A percentile compares a stretch with the other conserved stretches of the same genome.
Evolutionary conservation across 2,797 vertebrate species (phyloP).

Genomic region (Emydoidea blandingii): DNA sequence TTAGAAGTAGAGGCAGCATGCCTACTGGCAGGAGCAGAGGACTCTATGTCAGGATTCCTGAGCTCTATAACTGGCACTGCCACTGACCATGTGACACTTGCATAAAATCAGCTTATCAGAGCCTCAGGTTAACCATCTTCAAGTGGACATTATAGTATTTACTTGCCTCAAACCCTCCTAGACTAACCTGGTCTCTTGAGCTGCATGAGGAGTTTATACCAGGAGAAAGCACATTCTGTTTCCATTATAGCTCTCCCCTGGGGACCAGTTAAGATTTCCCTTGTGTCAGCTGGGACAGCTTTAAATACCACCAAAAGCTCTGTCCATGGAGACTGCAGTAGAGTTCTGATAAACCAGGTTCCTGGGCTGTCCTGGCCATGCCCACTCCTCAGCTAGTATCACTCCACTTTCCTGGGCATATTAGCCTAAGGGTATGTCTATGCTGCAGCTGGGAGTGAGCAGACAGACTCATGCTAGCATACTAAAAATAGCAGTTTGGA

Average conservation of each 20-base stretch:
- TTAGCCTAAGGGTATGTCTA: not conserved
- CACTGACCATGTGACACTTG: not conserved
- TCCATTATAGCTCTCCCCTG: not conserved
- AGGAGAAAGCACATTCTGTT: not conserved
- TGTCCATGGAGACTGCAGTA: not conserved
- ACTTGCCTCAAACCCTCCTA: not conserved
- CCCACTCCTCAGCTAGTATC: not conserved
- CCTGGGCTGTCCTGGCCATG: too few relatives aligned
- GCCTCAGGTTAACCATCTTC: not conserved
- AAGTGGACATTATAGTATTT: not conserved
- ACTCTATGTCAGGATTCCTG: not conserved
- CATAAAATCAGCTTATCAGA: not conserved
- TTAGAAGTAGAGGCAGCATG: not conserved
- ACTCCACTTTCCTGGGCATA: not conserved
- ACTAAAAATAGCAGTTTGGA: not conserved
- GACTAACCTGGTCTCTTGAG: not conserved
- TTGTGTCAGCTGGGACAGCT: not conserved
- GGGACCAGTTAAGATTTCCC: not conserved
- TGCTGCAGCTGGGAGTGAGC: too few relatives aligned
- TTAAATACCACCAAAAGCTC: not conserved
- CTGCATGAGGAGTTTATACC: not conserved
- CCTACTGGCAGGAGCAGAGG: not conserved
- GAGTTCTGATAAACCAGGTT: not conserved
- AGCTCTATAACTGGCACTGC: not conserved
- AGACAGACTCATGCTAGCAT: too few relatives aligned